These are phyloP conservation scores for Noctua pronuba DNA, from an alignment of 2,888 invertebrate genomes.

Conservation along the genomic window DNA sequence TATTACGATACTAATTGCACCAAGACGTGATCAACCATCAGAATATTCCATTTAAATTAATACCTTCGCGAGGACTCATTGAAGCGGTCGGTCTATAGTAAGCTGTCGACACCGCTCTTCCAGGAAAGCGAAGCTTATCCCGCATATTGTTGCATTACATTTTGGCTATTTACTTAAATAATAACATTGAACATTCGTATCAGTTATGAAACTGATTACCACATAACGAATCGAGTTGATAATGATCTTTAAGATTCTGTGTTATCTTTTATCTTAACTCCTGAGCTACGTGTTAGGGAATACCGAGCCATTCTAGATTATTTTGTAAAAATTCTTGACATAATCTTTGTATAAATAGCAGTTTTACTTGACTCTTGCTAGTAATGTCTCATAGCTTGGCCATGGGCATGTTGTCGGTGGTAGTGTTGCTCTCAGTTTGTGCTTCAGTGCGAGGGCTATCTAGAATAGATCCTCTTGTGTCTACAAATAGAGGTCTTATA, in stretches of 20 bases:
- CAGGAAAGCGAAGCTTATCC: neutral
- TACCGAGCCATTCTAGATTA: conserved; percentile 11
- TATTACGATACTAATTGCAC: too few species aligned
- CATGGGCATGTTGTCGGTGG: conserved; percentile 25
- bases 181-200: neutral
- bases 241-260: neutral
- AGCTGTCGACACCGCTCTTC: neutral
- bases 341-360: neutral
- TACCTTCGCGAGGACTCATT: too few species aligned
- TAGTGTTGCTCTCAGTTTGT: conserved; percentile 24
- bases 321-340: neutral
- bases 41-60: too few species aligned
- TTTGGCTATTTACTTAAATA: neutral
- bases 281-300: neutral
- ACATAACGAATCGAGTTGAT: neutral
- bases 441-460: conserved; percentile 14
- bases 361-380: neutral
- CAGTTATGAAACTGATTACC: conserved; percentile 1
- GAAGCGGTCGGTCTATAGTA: too few species aligned
- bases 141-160: neutral
- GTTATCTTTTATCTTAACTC: conserved; percentile 39
- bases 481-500: conserved; percentile 28
- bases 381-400: neutral
- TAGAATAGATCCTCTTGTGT: conserved; percentile 35
- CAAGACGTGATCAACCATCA: too few species aligned